Evolutionary conservation across 2,113 vertebrate species (phyloP).

Genomic region (Numida meleagris): DNA sequence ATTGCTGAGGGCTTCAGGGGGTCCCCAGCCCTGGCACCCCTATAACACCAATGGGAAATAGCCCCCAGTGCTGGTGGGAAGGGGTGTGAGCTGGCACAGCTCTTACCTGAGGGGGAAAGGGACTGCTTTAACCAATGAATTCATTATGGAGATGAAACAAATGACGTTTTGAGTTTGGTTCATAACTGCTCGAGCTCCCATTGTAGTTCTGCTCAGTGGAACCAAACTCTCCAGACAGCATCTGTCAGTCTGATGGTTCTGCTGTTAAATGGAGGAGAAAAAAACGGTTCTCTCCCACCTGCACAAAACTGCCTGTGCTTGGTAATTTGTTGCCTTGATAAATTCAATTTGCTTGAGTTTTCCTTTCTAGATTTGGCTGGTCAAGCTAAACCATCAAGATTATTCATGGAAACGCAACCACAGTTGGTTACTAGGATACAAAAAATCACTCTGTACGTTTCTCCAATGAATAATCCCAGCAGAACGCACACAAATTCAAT

Average conservation of each 20-base stretch:
- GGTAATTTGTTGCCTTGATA: slow-evolving; percentile 44
- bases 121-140: background rate
- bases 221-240: slow-evolving; percentile 22
- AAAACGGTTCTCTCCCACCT: slow-evolving; percentile 14
- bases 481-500: slow-evolving; percentile 67
- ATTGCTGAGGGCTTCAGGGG: background rate
- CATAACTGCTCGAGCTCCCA: background rate
- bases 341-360: slow-evolving; percentile 34
- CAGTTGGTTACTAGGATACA: slow-evolving; percentile 68
- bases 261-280: slow-evolving; percentile 34
- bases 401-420: slow-evolving; percentile 55
- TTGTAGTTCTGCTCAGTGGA: background rate
- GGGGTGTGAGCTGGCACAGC: background rate
- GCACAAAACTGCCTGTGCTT: background rate
- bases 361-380: slow-evolving; percentile 23
- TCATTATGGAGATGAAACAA: slow-evolving; percentile 30
- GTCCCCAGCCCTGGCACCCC: background rate
- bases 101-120: background rate
- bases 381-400: slow-evolving; percentile 44
- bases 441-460: slow-evolving; percentile 49
- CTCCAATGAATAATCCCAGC: slow-evolving; percentile 55
- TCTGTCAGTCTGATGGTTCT: slow-evolving; percentile 42
- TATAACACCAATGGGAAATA: background rate
- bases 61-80: background rate
- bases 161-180: background rate